Base-by-base conservation (phyloP, 1,140 invertebrate species). In the Melipona quadrifasciata region DNA sequence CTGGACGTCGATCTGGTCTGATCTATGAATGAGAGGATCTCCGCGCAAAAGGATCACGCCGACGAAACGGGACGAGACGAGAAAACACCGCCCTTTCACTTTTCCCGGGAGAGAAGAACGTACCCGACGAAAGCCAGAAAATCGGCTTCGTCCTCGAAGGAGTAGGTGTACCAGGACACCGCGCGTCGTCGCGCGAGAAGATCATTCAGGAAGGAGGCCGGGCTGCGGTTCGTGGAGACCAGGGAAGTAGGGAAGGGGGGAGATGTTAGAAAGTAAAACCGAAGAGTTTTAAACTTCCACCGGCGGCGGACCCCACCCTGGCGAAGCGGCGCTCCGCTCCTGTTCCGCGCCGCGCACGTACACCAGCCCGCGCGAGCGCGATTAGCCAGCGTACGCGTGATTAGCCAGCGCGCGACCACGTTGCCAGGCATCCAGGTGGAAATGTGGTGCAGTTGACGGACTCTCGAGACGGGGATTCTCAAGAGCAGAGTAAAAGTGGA, bases 191-290 rank as follows among this genome's bases (percentile, higher is more conserved):
- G 80, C 75, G 82, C 88, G 88, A 88, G 77, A 78, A 80, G 87
- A 87, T 70, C 77, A 87, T 87, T 71, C 86, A 85, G 77, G 89
- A 88, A 80, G 88, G 83, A 80, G 80, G 82, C 84, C 53, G 82
- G 77, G 21, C 19, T 57, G 82, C 64, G 67, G 68, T 47, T 27
- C 58, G 64, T 58, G 51, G 64, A 10, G 51, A 3, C 39, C 27
- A n/a, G 53, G 70, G 39, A 8, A 53, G n/a, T n/a, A 11, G n/a
- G 80, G 47, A 0, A 24, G 68, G 67, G 74, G 47, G 84, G 83
- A 75, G 87, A 87, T 87, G 88, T 91, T 92, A 92, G 91, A 92
- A 92, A 92, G 91, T 92, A 91, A 92, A 92, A 92, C 90, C 90
- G 88, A 92, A 92, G 90, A 90, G 86, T 86, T n/a, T n/a, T 88